Conservation (phyloP, 2,797 vertebrate genomes). For the Hypotaenidia okinawae region DNA sequence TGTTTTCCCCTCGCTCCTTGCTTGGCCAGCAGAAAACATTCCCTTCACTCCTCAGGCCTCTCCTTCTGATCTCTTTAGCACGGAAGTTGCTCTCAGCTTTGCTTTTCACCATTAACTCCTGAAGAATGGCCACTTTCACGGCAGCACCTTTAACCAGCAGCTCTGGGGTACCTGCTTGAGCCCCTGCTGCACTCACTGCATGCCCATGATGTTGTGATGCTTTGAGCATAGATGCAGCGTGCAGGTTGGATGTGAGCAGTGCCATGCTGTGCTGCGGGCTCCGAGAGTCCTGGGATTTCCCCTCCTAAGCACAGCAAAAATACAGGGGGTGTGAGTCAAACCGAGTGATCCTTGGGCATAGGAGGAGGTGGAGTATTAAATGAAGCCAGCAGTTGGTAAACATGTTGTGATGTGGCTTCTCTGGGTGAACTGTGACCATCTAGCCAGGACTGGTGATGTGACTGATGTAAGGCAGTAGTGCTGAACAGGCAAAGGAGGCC, state of each 20-base stretch:
- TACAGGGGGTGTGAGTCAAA: neutral
- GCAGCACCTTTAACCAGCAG: neutral
- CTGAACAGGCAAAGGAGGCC: neutral
- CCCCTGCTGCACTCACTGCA: rapidly evolving
- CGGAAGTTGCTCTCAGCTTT: neutral
- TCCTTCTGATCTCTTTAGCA: neutral
- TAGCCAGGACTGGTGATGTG: neutral
- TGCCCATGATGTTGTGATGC: rapidly evolving
- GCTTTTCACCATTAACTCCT: neutral
- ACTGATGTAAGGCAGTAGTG: neutral
- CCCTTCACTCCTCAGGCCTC: neutral
- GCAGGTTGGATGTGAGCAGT: rapidly evolving
- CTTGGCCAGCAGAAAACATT: neutral
- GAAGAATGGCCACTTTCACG: neutral
- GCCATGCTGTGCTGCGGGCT: neutral
- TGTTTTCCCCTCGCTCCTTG: neutral
- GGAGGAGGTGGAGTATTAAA: neutral
- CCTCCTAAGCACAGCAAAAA: neutral
- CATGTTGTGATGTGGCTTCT: neutral
- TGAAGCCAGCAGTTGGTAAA: neutral
- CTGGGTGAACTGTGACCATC: neutral
- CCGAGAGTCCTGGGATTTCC: rapidly evolving
- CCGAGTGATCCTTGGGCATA: neutral
- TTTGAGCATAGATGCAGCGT: rapidly evolving
- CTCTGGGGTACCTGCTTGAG: neutral